Base-by-base conservation (phyloP, 2,113 vertebrate genomes). In the Dicerorhinus sumatrensis region DNA sequence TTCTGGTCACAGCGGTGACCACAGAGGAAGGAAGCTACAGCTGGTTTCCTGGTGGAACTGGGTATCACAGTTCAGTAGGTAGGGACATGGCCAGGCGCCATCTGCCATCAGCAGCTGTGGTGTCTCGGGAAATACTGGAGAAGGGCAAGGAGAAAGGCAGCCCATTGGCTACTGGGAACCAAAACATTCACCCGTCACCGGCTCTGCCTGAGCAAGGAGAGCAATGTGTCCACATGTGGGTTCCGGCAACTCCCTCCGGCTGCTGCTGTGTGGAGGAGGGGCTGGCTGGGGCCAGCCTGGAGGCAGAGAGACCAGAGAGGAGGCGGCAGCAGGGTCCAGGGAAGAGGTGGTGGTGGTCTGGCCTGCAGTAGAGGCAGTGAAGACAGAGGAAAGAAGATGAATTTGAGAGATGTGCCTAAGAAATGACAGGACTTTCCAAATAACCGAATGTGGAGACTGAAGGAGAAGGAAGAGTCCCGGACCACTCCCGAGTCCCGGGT, bases 81-180 rank as follows among this genome's bases (percentile, higher is more conserved):
- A 42, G 77, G 6, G 67, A 31, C 0, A 0, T 10, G 39, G 7
- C 48, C 36, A 27, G 54, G 58, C 23, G 36, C 51, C 27, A 31
- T 17, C 56, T 69, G 58, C 76, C 14, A 3, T n/a, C 85, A 63
- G 56, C 48, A 46, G 46, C 13, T 31, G 33, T 33, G 72, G 51
- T 33, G 62, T 94, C 82, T 58, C 51, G 89, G 80, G 87, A 82
- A 79, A 92, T 7, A 11, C 3, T n/a, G n/a, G n/a, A 39, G 27
- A 42, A 31, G 16, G 18, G 25, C 56, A 14, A 69, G 48, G 51
- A 54, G 5, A 75, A 82, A 81, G 70, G 48, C 13, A 2, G 21
- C 54, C 23, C n/a, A 29, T 7, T 21, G 77, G 42, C 69, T 70
- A 3, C 20, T 16, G 21, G 80, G 69, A 86, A 79, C 48, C 36